Conservation (phyloP, 2,888 invertebrate genomes). For the Camponotus fellah region DNA sequence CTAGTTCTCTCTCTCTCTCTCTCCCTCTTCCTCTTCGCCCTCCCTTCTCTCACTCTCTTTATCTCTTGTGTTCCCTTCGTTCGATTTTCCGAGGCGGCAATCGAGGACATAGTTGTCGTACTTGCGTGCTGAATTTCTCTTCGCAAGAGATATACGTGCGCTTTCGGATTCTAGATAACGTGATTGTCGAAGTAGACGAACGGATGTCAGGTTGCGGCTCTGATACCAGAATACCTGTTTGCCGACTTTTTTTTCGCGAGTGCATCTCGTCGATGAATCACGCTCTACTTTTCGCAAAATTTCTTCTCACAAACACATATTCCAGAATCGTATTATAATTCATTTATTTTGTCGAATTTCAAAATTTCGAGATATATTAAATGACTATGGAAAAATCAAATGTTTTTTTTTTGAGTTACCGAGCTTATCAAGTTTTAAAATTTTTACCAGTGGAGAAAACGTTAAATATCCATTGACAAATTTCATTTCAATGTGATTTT, state of each 20-base stretch:
- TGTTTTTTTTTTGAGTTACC: background rate
- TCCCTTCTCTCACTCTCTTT: conserved; percentile 7
- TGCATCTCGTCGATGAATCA: background rate
- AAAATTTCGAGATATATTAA: background rate
- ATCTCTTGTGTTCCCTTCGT: conserved; percentile 55
- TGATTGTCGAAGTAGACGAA: conserved; percentile 18
- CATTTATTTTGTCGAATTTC: background rate
- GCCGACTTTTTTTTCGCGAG: background rate
- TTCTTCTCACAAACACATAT: too few relatives aligned
- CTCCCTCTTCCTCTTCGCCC: background rate
- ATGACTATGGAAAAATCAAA: background rate
- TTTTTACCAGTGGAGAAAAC: background rate
- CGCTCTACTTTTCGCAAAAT: background rate
- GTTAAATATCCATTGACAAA: too few relatives aligned
- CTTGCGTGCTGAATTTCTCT: conserved; percentile 40
- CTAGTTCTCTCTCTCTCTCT: conserved; percentile 46
- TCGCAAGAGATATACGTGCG: conserved; percentile 10
- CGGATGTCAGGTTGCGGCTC: conserved; percentile 26
- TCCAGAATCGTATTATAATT: background rate
- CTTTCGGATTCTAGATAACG: conserved; percentile 45
- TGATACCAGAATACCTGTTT: conserved; percentile 14
- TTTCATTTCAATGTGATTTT: background rate
- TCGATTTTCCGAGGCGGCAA: conserved; percentile 69
- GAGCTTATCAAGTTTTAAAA: background rate
- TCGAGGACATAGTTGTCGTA: conserved; percentile 60